Evolutionary conservation across 2,113 vertebrate species (phyloP).

Genomic region (Epinephelus cyanopodus): DNA sequence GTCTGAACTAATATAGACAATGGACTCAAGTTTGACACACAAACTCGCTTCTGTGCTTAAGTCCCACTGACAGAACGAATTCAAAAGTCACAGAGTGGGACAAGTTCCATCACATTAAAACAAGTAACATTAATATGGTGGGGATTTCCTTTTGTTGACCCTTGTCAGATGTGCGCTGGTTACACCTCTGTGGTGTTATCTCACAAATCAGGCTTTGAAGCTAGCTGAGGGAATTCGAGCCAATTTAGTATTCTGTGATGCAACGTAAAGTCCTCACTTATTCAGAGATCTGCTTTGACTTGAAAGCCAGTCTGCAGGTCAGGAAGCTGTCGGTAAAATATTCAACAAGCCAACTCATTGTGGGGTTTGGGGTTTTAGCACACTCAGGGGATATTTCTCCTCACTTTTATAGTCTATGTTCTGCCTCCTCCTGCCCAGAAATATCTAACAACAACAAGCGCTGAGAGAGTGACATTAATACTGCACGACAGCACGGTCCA

Average conservation of each 20-base stretch:
- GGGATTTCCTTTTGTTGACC: conserved; percentile 3
- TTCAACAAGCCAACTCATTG: conserved; percentile 70
- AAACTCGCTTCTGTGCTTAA: not conserved
- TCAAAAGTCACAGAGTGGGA: not conserved
- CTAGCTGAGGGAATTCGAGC: conserved; percentile 11
- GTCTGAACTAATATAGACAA: too few species aligned
- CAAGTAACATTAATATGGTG: conserved; percentile 8
- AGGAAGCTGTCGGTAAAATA: conserved; percentile 73
- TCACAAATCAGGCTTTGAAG: conserved; percentile 3
- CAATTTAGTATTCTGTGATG: conserved; percentile 44
- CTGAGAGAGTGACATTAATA: conserved; percentile 81
- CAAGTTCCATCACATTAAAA: not conserved
- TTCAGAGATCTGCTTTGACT: conserved; percentile 59
- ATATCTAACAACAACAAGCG: conserved; percentile 76
- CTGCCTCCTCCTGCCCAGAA: conserved; percentile 62
- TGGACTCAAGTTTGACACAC: not conserved
- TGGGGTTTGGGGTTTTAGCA: conserved; percentile 63
- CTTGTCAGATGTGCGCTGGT: conserved; percentile 14
- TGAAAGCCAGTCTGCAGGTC: conserved; percentile 71
- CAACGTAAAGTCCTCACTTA: conserved; percentile 54
- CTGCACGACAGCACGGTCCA: conserved; percentile 69
- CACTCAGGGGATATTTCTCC: conserved; percentile 63
- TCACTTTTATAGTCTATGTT: conserved; percentile 65
- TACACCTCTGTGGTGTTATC: conserved; percentile 2
- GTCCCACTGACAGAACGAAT: not conserved